Base-by-base conservation (phyloP, 2,888 invertebrate genomes). In the Macrostomum cliftonense region DNA sequence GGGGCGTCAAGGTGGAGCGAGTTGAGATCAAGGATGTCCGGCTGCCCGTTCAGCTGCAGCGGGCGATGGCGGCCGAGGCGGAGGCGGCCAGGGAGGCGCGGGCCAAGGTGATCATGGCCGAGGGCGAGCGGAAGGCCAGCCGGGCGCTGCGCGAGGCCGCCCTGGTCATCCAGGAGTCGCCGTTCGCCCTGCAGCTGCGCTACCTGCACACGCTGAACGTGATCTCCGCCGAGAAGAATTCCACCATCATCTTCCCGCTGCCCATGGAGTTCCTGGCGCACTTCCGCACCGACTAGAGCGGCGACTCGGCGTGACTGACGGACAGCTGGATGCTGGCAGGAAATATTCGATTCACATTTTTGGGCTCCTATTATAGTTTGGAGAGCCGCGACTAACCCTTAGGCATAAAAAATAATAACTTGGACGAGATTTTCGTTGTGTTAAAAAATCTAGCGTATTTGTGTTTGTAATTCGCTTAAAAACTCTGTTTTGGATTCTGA, bases 111-210 rank as follows among this genome's bases (percentile, higher is more conserved):
- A 49, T 52, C 9, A 38, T 38, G 20, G 49, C 49, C 17, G 50
- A 49, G 49, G 49, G 51, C 14, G 49, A 49, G 28, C 37, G 42
- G 52, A 63, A 61, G 43, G 85, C 86, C 1, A 83, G 85, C 0
- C 77, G 79, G 56, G 83, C 85, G 5, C 73, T 87, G 43, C 82
- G 79, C 67, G 84, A 85, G 71, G 86, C 86, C 9, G 81, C 85
- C 1, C 80, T 86, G 60, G 82, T 86, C 45, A 83, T 87, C 68
- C 74, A 77, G 28, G 79, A 79, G 63, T 82, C 81, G 56, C 83
- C 83, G n/a, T 80, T 81, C 58, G 83, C 84, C 28, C 71, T 83
- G 50, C 80, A 81, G 73, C 59, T 67, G 16, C 57, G 65, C n/a
- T 67, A 67, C 53, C 57, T 67, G 39, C 67, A 67, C 55, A 67